Evolutionary conservation across 2,888 invertebrate genomes (phyloP), one percentile per base, ranked within the genome.

Genomic region (Hydriomena furcata): DNA sequence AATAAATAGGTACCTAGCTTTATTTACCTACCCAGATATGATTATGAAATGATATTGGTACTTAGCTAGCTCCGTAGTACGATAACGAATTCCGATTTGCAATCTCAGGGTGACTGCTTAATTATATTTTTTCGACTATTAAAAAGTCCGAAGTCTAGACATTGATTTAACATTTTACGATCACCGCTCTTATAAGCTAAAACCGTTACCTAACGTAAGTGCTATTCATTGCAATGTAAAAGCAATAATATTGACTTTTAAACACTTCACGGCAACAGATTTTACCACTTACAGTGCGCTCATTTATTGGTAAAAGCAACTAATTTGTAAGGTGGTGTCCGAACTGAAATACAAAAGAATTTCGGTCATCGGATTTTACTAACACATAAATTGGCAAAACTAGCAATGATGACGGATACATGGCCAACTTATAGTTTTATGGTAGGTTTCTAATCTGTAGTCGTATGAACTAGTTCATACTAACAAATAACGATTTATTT

Each of bases 161-260:
- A 38, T 36, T 48, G 36, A 48, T 42, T 36, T 31, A 48, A 48
- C 30, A n/a, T 23, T 42, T 30, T 24, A 48, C 36, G 48, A 42
- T 25, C 34, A 32, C 11, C 34, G 25, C 43, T 43, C 40, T 25
- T 47, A n/a, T n/a, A n/a, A n/a, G n/a, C n/a, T n/a, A 40, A 55
- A 60, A 59, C 66, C 63, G 63, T 65, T 65, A 63, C 30, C n/a
- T n/a, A n/a, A n/a, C 11, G 38, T 47, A 55, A 58, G 55, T 53
- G 56, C 45, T 56, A 45, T 50, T 52, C 46, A 51, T 50, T 36
- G 47, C 37, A 52, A 52, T 34, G 37, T 30, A 23, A 34, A 30
- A 44, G 38, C 43, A 35, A 53, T 44, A 53, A 30, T 45, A 53
- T 51, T 37, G 47, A 45, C 28, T 51, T 43, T 52, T 47, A 44